Conservation (phyloP, 2,113 vertebrate genomes). For the Gadus chalcogrammus region DNA sequence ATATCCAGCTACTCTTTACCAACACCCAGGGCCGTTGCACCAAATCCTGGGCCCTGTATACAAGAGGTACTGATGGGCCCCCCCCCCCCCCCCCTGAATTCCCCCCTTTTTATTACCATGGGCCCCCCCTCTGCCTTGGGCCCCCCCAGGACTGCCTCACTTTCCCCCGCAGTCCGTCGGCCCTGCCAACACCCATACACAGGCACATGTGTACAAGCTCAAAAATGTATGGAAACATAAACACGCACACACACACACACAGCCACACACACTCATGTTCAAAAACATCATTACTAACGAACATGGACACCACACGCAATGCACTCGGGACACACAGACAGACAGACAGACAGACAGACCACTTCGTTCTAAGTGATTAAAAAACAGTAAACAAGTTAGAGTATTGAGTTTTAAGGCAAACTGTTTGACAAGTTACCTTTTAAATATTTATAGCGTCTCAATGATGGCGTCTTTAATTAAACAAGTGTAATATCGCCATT, state of each 20-base stretch:
- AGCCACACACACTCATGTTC: background rate
- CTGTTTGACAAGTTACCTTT: conserved; percentile 33
- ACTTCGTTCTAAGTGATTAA: background rate
- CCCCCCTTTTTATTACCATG: too few species aligned
- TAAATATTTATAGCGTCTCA: conserved; percentile 61
- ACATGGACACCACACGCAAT: background rate
- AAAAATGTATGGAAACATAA: background rate
- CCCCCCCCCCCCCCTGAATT: too few species aligned
- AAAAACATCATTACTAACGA: background rate
- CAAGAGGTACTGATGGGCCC: too few species aligned
- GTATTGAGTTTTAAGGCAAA: conserved; percentile 48
- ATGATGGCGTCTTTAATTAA: conserved; percentile 68
- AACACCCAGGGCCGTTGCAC: too few species aligned
- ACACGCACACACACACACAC: background rate
- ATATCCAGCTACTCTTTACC: too few species aligned
- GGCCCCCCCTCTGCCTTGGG: too few species aligned
- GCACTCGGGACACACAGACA: background rate
- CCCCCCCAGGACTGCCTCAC: too few species aligned
- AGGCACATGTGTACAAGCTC: background rate
- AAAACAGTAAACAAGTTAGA: background rate
- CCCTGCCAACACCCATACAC: background rate
- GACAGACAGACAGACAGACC: too few species aligned
- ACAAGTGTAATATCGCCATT: conserved; percentile 53
- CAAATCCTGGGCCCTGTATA: too few species aligned
- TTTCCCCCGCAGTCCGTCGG: too few species aligned